These are phyloP conservation scores for Seladonia tumulorum DNA, from an alignment of 2,888 invertebrate genomes.

Conservation along the genomic window DNA sequence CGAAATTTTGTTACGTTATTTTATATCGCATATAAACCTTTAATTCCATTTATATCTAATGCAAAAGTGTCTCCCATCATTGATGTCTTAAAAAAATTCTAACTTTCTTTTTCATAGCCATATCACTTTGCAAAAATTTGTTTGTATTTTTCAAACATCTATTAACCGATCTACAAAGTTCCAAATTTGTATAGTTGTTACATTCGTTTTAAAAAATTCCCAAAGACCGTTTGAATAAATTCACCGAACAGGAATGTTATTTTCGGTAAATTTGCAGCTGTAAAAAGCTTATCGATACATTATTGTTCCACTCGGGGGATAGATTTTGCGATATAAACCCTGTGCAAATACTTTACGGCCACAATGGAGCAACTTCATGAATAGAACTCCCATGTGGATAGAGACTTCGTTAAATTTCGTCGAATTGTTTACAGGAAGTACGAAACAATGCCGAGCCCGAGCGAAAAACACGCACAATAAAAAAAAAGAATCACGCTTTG, in stretches of 20 bases:
- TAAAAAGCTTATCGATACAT: no score
- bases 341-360: neutral
- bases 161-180: neutral
- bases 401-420: neutral
- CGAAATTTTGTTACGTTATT: neutral
- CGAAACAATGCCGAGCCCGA: neutral
- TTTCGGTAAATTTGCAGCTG: neutral
- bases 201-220: neutral
- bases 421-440: neutral
- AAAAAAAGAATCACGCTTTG: neutral
- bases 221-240: neutral
- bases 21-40: neutral
- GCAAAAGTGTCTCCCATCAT: neutral
- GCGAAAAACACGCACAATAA: neutral
- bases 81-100: neutral
- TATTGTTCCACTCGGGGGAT: no score
- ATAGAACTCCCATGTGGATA: neutral
- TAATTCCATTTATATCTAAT: neutral
- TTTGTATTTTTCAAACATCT: neutral
- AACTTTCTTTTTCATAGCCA: neutral
- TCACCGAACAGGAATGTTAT: neutral
- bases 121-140: neutral
- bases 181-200: neutral
- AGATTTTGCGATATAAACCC: neutral
- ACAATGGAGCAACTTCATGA: neutral